Evolutionary conservation across 2,797 vertebrate species (phyloP).

Genomic region (Toxotes lorentzi): DNA sequence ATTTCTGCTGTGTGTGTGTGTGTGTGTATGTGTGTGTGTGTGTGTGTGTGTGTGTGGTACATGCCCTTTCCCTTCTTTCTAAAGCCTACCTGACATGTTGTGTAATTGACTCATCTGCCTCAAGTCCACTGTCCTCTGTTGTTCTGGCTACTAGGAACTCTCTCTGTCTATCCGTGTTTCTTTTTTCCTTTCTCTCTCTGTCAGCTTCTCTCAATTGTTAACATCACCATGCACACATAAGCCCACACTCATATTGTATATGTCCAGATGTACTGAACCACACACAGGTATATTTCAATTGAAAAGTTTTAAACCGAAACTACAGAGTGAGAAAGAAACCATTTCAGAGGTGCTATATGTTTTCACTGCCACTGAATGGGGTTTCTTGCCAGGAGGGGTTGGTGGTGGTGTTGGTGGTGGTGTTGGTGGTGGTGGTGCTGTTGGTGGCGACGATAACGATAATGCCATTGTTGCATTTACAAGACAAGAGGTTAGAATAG

Average conservation of each 20-base stretch:
- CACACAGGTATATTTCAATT: not conserved
- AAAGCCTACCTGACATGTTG: slow-evolving; percentile 38
- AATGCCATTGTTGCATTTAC: too few species aligned
- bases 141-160: slow-evolving; percentile 25
- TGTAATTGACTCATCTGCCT: slow-evolving; percentile 42
- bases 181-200: slow-evolving; percentile 2
- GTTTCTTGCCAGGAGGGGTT: too few species aligned
- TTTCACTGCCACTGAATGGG: too few species aligned
- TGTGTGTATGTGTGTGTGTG: slow-evolving; percentile 15
- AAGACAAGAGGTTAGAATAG: too few species aligned
- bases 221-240: not conserved
- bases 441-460: too few species aligned
- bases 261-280: not conserved
- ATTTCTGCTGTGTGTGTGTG: not conserved
- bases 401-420: too few species aligned
- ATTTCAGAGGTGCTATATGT: not conserved
- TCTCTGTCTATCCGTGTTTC: not conserved
- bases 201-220: not conserved
- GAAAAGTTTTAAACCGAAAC: not conserved
- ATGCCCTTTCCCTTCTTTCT: slow-evolving; percentile 29
- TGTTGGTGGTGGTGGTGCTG: too few species aligned
- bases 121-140: slow-evolving; percentile 23
- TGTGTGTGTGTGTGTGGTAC: slow-evolving; percentile 13
- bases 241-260: not conserved
- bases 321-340: not conserved